Evolutionary conservation across 2,888 invertebrate genomes (phyloP).

Genomic region (Drosophila hamatofila): DNA sequence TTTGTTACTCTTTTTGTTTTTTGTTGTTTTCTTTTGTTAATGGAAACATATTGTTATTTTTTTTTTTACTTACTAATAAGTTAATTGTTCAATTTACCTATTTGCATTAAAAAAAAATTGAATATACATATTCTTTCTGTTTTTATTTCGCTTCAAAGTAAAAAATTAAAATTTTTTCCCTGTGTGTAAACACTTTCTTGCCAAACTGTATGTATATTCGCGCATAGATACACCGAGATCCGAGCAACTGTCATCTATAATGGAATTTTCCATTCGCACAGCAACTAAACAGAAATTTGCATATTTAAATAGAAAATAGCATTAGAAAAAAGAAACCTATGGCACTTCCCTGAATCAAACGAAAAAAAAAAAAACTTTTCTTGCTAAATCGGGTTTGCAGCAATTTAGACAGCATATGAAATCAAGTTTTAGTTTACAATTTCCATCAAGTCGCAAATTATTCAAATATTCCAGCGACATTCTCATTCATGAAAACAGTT

Average conservation of each 20-base stretch:
- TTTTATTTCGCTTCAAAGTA: too few species aligned
- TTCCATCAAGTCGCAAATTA: constrained; percentile 6
- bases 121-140: too few species aligned
- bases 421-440: constrained; percentile 9
- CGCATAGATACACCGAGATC: constrained; percentile 27
- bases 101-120: too few species aligned
- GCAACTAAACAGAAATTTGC: constrained; percentile 29
- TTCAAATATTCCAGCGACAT: constrained; percentile 9
- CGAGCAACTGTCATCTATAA: constrained; percentile 43
- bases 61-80: too few species aligned
- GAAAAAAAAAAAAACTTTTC: neutral
- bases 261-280: constrained; percentile 41
- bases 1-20: too few species aligned
- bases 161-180: too few species aligned
- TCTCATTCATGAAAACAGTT: constrained; percentile 6
- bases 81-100: too few species aligned
- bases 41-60: too few species aligned
- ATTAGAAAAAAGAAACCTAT: constrained; percentile 3
- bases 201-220: constrained; percentile 1
- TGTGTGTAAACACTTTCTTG: too few species aligned
- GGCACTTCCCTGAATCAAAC: neutral
- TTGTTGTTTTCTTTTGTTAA: too few species aligned
- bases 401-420: constrained; percentile 7
- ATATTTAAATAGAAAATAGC: constrained; percentile 35
- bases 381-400: neutral